phyloP scores from a whole-genome alignment of 2,797 vertebrate species.

The Rallus crepitans region DNA sequence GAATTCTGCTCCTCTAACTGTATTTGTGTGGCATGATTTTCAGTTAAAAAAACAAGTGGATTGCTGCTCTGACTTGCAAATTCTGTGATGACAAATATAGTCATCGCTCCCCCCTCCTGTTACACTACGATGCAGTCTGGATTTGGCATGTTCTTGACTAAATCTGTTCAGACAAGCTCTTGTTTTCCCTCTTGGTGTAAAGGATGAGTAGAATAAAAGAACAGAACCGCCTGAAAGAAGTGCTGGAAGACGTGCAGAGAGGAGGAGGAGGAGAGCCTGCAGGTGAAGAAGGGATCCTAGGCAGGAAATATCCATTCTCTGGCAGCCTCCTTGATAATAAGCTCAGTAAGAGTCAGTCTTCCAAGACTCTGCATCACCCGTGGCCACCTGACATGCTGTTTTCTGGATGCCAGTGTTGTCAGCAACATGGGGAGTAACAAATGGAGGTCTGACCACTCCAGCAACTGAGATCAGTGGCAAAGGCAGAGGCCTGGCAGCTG shows the following conservation, averaged over 20 bases:
- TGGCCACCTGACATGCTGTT: no score
- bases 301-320: neutral
- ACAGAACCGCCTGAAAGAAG: neutral
- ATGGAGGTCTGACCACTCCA: neutral
- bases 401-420: neutral
- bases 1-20: neutral
- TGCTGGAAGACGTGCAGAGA: neutral
- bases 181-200: neutral
- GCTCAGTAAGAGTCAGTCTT: rapidly evolving
- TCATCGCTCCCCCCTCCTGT: neutral
- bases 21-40: neutral
- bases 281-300: neutral
- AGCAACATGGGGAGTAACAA: neutral
- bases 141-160: neutral
- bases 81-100: slow-evolving; percentile 7
- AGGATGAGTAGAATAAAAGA: neutral
- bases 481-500: neutral
- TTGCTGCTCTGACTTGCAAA: slow-evolving; percentile 29
- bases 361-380: neutral
- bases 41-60: neutral
- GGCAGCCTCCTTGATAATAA: neutral
- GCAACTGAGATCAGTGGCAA: neutral
- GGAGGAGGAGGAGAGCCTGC: neutral
- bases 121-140: neutral
- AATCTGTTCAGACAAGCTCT: slow-evolving; percentile 4